A percentile compares a stretch with the other conserved stretches of the same genome.
These are phyloP conservation scores for Dipodomys stephensi DNA, from an alignment of 2,113 vertebrate genomes.

Conservation along the genomic window DNA sequence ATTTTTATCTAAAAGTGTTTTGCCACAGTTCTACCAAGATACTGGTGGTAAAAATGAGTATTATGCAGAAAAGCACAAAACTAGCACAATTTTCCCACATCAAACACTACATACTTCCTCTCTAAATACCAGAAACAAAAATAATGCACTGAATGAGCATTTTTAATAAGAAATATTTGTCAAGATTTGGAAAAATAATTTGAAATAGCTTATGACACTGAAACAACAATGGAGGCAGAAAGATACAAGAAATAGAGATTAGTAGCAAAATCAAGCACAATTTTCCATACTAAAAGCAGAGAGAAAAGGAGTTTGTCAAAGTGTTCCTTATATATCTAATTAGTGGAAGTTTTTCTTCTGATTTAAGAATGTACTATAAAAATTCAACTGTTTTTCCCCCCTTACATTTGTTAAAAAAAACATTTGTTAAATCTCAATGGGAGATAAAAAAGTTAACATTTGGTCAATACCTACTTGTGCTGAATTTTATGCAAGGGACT, in stretches of 20 bases:
- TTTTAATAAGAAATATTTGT: not conserved
- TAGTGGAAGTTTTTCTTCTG: not conserved
- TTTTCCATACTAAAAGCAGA: not conserved
- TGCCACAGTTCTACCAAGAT: not conserved
- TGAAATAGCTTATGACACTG: not conserved
- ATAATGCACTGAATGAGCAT: not conserved
- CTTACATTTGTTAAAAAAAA: not conserved
- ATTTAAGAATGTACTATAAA: slow-evolving; percentile 23
- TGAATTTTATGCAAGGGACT: not conserved
- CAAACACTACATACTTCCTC: not conserved
- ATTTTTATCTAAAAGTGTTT: not conserved
- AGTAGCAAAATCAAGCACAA: not conserved
- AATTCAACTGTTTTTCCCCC: not conserved
- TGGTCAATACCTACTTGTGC: not conserved
- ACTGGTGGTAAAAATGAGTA: not conserved
- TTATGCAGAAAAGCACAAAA: not conserved
- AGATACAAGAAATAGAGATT: slow-evolving; percentile 1
- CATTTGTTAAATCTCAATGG: not conserved
- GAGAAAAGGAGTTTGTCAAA: not conserved
- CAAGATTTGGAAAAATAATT: not conserved
- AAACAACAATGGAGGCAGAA: not conserved
- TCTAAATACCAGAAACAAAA: slow-evolving; percentile 19
- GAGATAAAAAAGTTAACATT: not conserved
- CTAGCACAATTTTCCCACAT: not conserved
- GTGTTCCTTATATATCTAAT: not conserved